Base-by-base conservation (phyloP, 2,888 invertebrate genomes). In the Thyatira batis region DNA sequence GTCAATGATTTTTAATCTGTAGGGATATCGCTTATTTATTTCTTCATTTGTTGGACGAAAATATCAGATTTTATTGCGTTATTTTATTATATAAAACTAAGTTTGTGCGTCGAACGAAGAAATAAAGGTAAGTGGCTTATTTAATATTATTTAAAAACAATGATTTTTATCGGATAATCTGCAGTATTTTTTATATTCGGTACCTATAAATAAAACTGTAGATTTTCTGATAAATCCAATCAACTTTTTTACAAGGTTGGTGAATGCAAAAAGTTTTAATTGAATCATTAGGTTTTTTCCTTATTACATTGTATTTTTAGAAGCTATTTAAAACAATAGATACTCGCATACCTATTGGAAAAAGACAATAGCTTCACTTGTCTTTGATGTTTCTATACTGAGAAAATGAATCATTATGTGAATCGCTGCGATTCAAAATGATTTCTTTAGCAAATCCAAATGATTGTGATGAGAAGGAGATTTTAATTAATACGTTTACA, bases 301-400 rank as follows among this genome's bases (percentile, higher is more conserved):
- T 65, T 17, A 8, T 13, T 33, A 13, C 33, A 33, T 13, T 33
- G 33, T 33, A 33, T 70, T 65, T 54, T 70, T 69, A 50, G 28
- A 6, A 49, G 11, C n/a, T 2, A 39, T 21, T 50, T 20, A 0
- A n/a, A 58, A 70, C 71, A 70, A 69, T 69, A 28, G 57, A 17
- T 43, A n/a, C n/a, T n/a, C n/a, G n/a, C n/a, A n/a, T n/a, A 20
- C 10, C 54, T 50, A 56, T 61, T 67, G 63, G 65, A 57, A 45
- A 57, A 52, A 65, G 57, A 70, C 69, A 70, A 69, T 69, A 46
- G 57, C 27, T 20, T 69, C 58, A 52, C 20, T 39, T 28, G 44
- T 45, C 51, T 44, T n/a, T 30, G 13, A 13, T 21, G 53, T 17
- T 39, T 39, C 17, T 17, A 39, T 39, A 17, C 5, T 39, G 39